Evolutionary conservation across 2,113 vertebrate genomes (phyloP), one percentile per base, ranked within the genome.

Genomic region (Neogobius melanostomus): DNA sequence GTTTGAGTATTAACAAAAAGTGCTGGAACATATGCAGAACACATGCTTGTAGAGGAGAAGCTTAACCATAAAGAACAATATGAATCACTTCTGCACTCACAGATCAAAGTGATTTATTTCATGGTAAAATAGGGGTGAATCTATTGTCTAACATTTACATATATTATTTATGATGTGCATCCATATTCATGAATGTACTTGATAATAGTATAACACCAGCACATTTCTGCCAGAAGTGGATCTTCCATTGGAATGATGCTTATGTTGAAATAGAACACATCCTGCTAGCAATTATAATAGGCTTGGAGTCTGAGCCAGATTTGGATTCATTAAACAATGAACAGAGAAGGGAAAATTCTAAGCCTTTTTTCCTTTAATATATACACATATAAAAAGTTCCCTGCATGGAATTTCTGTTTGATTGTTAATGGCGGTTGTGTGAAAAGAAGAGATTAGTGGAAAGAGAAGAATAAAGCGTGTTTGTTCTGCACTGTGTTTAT

Each of bases 261-360:
- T 87, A 83, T 87, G 80, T 87, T 85, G 85, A 91, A 89, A 91
- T 89, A 89, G 89, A 90, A 91, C 84, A 85, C 85, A 90, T 92
- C 90, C 89, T 91, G 91, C 81, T 72, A 89, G 90, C 90, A 91
- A 92, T 92, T 93, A 92, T 86, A 91, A 92, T 89, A 90, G 81
- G 86, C 86, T 88, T 84, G 82, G 84, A 92, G 90, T 87, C 80
- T 80, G 88, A 90, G 89, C 89, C 90, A 93, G 91, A 91, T 92
- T 90, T 91, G 84, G 87, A 91, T 90, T 93, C 91, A 93, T 93
- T 93, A 93, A 92, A 91, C 91, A 92, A 92, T 93, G 88, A 93
- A 91, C 90, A 88, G 71, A 87, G 83, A 76, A 75, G 70, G 69
- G 53, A 70, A 82, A 92, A 90, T 84, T 83, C 88, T 87, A 87